A percentile compares a stretch with the other conserved stretches of the same genome.
Evolutionary conservation across 2,113 vertebrate species (phyloP).

Genomic region (Pomatorhinus ruficollis): DNA sequence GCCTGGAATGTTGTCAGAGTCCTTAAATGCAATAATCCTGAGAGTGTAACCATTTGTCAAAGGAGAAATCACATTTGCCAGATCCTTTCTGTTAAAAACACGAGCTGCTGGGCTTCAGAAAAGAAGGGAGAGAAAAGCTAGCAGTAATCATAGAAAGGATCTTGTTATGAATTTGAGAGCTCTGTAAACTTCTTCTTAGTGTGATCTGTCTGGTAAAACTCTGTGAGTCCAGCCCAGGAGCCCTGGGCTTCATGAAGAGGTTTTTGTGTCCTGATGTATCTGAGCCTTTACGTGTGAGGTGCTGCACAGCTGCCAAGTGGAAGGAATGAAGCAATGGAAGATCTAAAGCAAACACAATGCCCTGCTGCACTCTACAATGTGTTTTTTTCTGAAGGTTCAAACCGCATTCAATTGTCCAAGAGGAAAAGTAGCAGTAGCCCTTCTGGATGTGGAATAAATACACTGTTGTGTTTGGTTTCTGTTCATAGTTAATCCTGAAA

Average conservation of each 20-base stretch:
- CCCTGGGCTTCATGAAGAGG: not conserved
- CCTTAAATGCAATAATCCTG: not conserved
- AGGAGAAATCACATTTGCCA: not conserved
- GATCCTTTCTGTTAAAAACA: not conserved
- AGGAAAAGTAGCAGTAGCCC: not conserved
- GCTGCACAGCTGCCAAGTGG: not conserved
- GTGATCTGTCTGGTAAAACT: not conserved
- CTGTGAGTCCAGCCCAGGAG: not conserved
- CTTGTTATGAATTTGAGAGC: not conserved
- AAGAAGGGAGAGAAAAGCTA: not conserved
- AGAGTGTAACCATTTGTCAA: not conserved
- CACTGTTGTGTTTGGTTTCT: not conserved
- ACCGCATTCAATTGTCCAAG: not conserved
- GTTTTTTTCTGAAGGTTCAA: not conserved
- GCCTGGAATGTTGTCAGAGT: not conserved
- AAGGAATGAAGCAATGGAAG: not conserved
- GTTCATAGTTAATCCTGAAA: not conserved
- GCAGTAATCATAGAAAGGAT: not conserved
- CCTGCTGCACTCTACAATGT: not conserved
- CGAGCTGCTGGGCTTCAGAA: not conserved
- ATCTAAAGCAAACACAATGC: not conserved
- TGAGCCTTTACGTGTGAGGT: not conserved
- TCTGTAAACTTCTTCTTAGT: not conserved
- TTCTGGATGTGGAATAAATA: not conserved
- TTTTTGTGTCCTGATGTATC: not conserved